Base-by-base conservation (phyloP, 2,888 invertebrate species). In the Alsophila aescularia region DNA sequence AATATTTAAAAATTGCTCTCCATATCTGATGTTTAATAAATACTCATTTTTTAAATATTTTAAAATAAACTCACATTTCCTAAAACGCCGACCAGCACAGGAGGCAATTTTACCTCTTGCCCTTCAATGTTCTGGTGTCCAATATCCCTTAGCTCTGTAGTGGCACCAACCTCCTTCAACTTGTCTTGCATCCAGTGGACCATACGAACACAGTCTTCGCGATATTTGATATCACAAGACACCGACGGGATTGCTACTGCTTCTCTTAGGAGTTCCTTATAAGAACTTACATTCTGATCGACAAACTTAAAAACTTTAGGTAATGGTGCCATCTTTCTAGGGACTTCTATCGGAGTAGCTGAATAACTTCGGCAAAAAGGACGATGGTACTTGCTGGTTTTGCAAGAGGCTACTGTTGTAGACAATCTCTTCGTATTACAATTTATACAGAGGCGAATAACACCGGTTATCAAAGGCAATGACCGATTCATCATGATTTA, bases 221-320 rank as follows among this genome's bases (percentile, higher is more conserved):
- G 94, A 62, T 94, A 94, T 57, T 97, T 95, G 2, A 96, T 94
- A 95, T 96, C 97, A 75, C 97, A 95, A 16, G 99, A 99, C n/a
- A 99, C 98, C 4, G 98, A 98, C 69, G 96, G 96, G 74, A 99
- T 99, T 2, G 96, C 97, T 18, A 99, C 98, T 0, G 96, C 97
- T 75, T 97, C 96, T 50, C 93, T 93, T 52, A 99, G 90, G 59
- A 94, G 94, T 41, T 94, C 90, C 58, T 99, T 96, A 79, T 96
- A 99, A 48, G 93, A 92, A 2, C 85, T 80, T 75, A 95, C 94
- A 79, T 98, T 95, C 41, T 93, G 86, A 75, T 98, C 98, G 56
- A 99, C 95, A 73, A 95, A 94, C 37, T 96, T 97, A 69, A 92
- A 92, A 60, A 92, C 69, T 66, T 87, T 79, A 16, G 89, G 81